phyloP scores from a whole-genome alignment of 2,888 invertebrate species.

The Aplocera efformata region DNA sequence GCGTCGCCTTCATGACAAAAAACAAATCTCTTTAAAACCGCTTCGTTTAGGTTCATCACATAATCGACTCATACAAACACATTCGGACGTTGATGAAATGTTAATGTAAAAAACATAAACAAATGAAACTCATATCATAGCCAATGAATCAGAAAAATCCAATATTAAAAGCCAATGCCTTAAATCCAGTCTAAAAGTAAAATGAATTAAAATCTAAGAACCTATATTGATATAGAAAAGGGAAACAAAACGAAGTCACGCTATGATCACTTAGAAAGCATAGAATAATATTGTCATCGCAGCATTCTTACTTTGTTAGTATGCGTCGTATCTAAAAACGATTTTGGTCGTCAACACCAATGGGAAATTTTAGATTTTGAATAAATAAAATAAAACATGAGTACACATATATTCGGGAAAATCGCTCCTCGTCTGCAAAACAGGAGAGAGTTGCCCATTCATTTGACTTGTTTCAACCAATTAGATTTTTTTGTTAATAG shows the following conservation, averaged over 20 bases:
- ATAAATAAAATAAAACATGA: slow-evolving; percentile 52
- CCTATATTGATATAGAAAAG: slow-evolving; percentile 4
- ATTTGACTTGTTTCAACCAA: slow-evolving; percentile 73
- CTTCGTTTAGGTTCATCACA: slow-evolving; percentile 15
- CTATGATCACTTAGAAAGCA: slow-evolving; percentile 29
- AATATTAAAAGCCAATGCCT: slow-evolving; percentile 51
- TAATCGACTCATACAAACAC: slow-evolving; percentile 11
- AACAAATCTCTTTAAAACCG: slow-evolving; percentile 45
- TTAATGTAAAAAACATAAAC: slow-evolving; percentile 55
- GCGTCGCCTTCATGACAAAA: slow-evolving; percentile 85
- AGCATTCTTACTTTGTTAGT: slow-evolving; percentile 26
- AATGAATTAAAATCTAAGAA: slow-evolving; percentile 29
- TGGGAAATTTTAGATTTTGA: slow-evolving; percentile 48
- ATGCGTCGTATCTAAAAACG: slow-evolving; percentile 70
- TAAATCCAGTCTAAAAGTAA: slow-evolving; percentile 48
- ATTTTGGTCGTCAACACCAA: slow-evolving; percentile 80
- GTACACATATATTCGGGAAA: slow-evolving; percentile 58
- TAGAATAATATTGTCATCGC: slow-evolving; percentile 29
- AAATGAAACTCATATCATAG: slow-evolving; percentile 38
- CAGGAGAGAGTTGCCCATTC: slow-evolving; percentile 74
- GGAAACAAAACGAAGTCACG: slow-evolving; percentile 5
- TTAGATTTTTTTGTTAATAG: slow-evolving; percentile 34
- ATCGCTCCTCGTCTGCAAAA: slow-evolving; percentile 54
- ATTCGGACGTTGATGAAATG: slow-evolving; percentile 50
- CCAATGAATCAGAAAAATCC: slow-evolving; percentile 29